Conservation (phyloP, 2,888 invertebrate genomes). For the Trichogramma dendrolimi region DNA sequence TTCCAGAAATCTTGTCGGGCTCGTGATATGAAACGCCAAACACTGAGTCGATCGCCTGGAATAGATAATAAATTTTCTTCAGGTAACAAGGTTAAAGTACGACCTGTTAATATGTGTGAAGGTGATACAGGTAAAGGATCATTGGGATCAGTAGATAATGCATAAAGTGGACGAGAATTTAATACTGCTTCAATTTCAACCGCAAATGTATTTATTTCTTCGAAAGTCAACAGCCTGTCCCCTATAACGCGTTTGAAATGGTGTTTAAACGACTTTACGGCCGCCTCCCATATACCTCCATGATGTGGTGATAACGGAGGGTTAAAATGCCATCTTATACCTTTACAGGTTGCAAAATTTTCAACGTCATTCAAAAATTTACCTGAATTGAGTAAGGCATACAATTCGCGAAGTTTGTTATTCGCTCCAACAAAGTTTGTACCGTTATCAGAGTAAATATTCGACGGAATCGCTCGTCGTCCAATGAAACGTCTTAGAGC, state of each 20-base stretch:
- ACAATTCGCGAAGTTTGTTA: slow-evolving; percentile 19
- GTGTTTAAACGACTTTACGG: slow-evolving; percentile 26
- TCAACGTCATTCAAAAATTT: slow-evolving; percentile 12
- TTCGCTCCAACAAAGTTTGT: slow-evolving; percentile 28
- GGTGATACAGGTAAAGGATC: slow-evolving; percentile 24
- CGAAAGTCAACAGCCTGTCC: slow-evolving; percentile 17
- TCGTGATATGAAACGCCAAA: slow-evolving; percentile 32
- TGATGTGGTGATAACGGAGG: too few species aligned
- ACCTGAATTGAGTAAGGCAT: slow-evolving; percentile 12
- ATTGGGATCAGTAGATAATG: slow-evolving; percentile 23
- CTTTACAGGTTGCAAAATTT: slow-evolving; percentile 3
- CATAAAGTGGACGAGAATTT: slow-evolving; percentile 22
- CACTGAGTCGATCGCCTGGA: slow-evolving; percentile 31
- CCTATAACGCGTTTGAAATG: slow-evolving; percentile 22
- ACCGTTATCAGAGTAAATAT: slow-evolving; percentile 25
- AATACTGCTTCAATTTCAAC: slow-evolving; percentile 25
- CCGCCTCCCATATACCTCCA: slow-evolving; percentile 28
- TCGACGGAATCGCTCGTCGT: slow-evolving; percentile 13
- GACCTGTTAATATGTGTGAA: too few species aligned
- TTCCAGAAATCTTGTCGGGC: slow-evolving; percentile 34
- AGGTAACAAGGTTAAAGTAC: too few species aligned
- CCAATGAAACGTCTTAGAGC: slow-evolving; percentile 23
- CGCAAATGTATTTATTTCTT: slow-evolving; percentile 20
- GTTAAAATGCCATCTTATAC: slow-evolving; percentile 13
- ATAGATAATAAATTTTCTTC: too few species aligned